Percentiles rank a stretch among this genome's conserved stretches.
These are phyloP conservation scores for Lycaena phlaeas DNA, from an alignment of 2,888 invertebrate species.

Conservation along the genomic window DNA sequence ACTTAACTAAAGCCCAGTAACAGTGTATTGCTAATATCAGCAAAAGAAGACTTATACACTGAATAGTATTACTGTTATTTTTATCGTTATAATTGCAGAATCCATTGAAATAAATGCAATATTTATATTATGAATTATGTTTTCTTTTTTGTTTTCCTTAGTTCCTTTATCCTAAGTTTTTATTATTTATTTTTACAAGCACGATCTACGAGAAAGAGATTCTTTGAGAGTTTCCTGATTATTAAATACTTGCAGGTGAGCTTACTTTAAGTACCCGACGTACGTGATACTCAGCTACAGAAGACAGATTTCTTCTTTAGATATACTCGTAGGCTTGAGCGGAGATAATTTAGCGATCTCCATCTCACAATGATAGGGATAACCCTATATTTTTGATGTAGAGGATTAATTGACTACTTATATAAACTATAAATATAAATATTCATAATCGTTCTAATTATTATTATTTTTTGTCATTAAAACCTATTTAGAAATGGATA, in stretches of 20 bases:
- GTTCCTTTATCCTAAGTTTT: slow-evolving; percentile 54
- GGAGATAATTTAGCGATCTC: too few relatives aligned
- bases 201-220: not conserved
- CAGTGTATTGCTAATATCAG: slow-evolving; percentile 1
- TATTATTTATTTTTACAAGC: slow-evolving; percentile 26
- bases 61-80: slow-evolving; percentile 71
- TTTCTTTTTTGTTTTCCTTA: slow-evolving; percentile 59
- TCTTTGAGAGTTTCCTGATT: not conserved
- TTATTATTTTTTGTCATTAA: too few relatives aligned
- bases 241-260: not conserved
- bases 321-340: too few relatives aligned
- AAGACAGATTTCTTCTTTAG: too few relatives aligned
- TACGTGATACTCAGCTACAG: too few relatives aligned
- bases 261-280: slow-evolving; percentile 12
- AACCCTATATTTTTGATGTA: too few relatives aligned
- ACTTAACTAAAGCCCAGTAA: slow-evolving; percentile 53
- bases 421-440: too few relatives aligned
- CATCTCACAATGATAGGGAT: too few relatives aligned
- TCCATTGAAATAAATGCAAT: slow-evolving; percentile 74
- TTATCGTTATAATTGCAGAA: slow-evolving; percentile 56
- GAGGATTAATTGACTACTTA: too few relatives aligned
- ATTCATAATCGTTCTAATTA: too few relatives aligned
- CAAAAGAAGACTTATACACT: slow-evolving; percentile 53
- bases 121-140: slow-evolving; percentile 73
- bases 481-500: too few relatives aligned